Percentiles rank a stretch among this genome's conserved stretches.
Conservation (phyloP, 2,888 invertebrate species). For the Heliconius aoede region DNA sequence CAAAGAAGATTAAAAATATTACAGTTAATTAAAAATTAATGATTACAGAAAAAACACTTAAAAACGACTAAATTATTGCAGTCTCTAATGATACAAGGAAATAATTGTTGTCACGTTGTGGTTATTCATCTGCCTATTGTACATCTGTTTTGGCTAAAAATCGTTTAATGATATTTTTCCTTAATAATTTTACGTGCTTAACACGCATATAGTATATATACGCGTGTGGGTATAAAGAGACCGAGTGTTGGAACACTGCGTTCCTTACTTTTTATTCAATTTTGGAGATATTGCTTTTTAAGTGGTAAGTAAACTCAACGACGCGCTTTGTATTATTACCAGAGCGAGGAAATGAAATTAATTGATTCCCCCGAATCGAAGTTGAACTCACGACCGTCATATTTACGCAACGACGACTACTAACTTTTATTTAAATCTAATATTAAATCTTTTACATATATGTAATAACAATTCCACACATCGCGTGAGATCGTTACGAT, state of each 20-base stretch:
- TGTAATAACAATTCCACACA: not conserved
- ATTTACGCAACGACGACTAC: not conserved
- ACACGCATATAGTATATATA: too few relatives aligned
- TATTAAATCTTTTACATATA: not conserved
- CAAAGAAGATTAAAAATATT: not conserved
- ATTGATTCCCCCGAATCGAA: too few relatives aligned
- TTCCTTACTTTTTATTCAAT: too few relatives aligned
- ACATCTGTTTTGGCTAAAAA: not conserved
- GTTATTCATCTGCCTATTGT: not conserved
- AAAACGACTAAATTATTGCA: not conserved
- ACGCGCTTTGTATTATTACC: too few relatives aligned
- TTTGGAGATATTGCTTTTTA: too few relatives aligned
- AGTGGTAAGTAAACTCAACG: too few relatives aligned
- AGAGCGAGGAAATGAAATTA: too few relatives aligned
- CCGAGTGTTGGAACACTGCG: too few relatives aligned
- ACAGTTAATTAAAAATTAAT: too few relatives aligned
- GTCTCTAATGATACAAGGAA: not conserved
- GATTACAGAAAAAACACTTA: too few relatives aligned
- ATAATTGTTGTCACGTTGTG: not conserved
- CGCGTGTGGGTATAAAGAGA: too few relatives aligned
- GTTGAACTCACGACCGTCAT: too few relatives aligned
- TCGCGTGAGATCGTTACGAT: slow-evolving; percentile 39
- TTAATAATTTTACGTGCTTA: not conserved
- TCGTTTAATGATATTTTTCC: not conserved
- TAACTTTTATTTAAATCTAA: not conserved